These are phyloP conservation scores for Pristionchus japonicus DNA, from an alignment of 2,888 invertebrate species.

Conservation along the genomic window DNA sequence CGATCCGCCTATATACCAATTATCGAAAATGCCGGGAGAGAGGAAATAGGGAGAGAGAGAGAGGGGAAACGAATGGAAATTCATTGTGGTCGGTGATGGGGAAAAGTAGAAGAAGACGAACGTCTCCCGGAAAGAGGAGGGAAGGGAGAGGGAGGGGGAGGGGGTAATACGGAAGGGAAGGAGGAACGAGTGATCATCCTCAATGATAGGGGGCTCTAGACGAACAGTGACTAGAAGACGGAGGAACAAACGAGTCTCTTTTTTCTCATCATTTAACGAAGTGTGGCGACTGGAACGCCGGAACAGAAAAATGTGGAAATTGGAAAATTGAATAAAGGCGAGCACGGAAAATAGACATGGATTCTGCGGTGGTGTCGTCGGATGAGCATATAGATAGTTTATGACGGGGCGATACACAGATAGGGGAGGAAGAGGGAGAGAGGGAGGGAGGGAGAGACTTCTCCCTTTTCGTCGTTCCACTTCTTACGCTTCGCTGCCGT, in stretches of 20 bases:
- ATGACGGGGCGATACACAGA: constrained; percentile 43
- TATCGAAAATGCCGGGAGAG: constrained; percentile 22
- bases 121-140: background rate
- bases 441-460: background rate
- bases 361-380: background rate
- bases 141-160: background rate
- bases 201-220: background rate
- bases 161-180: background rate
- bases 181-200: background rate
- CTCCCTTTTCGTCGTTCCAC: background rate
- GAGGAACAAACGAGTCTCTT: background rate
- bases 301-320: no score
- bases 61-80: constrained; percentile 9
- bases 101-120: constrained; percentile 14
- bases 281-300: background rate
- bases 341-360: constrained; percentile 8
- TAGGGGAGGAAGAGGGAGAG: background rate
- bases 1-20: constrained; percentile 32
- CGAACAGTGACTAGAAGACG: background rate
- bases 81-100: constrained; percentile 34
- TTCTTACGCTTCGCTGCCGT: constrained; percentile 71
- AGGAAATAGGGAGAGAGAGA: background rate
- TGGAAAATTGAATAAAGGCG: background rate
- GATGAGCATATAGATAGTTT: background rate
- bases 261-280: background rate